A percentile compares a stretch with the other conserved stretches of the same genome.
These are phyloP conservation scores for Hafferia zeledoni DNA, from an alignment of 2,797 vertebrate species.

Conservation along the genomic window DNA sequence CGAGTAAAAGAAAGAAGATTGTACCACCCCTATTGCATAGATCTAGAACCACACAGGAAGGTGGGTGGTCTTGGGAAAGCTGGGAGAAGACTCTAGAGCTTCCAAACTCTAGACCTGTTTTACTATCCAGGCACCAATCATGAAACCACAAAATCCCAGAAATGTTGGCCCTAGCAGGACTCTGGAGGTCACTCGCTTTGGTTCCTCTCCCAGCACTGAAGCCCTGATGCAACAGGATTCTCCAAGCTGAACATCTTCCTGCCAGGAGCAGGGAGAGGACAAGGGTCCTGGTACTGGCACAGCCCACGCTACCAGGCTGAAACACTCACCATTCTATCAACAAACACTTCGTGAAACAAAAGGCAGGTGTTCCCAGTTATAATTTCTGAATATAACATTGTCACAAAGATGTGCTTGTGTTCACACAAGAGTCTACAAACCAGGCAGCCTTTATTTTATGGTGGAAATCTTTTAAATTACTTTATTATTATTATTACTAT, in stretches of 20 bases:
- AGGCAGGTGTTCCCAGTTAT: neutral
- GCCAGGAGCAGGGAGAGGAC: neutral
- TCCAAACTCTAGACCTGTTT: neutral
- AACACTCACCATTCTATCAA: neutral
- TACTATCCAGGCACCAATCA: neutral
- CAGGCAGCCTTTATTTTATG: neutral
- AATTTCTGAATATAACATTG: neutral
- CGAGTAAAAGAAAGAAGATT: neutral
- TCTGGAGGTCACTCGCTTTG: neutral
- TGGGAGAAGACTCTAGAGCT: neutral
- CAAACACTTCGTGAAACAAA: neutral
- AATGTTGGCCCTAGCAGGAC: neutral
- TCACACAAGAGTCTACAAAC: neutral
- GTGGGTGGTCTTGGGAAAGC: neutral
- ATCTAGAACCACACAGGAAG: neutral
- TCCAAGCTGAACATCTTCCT: neutral
- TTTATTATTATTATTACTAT: too few species aligned
- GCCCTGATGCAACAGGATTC: neutral
- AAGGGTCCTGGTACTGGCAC: neutral
- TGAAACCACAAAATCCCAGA: neutral
- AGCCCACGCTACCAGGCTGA: neutral
- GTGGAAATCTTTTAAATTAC: neutral
- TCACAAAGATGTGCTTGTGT: neutral
- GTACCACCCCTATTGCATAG: neutral
- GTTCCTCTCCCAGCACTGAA: neutral